A percentile compares a stretch with the other conserved stretches of the same genome.
Conservation (phyloP, 1,140 invertebrate genomes). For the Theocolax elegans region DNA sequence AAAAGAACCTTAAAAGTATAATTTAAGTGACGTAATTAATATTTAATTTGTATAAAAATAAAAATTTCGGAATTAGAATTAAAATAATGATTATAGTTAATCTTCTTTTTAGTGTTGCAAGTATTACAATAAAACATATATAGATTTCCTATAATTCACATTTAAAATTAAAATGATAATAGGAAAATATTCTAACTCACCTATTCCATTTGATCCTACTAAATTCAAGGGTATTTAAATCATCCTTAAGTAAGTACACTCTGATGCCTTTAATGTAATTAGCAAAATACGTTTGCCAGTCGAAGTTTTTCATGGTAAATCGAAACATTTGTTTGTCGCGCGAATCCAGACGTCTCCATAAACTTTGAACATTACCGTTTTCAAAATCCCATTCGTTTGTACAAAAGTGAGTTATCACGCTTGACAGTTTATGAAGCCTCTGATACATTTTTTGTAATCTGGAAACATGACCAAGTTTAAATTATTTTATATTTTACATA, state of each 20-base stretch:
- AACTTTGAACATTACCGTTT: conserved; percentile 71
- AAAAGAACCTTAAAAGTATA: conserved; percentile 65
- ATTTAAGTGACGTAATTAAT: too few species aligned
- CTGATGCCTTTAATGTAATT: conserved; percentile 75
- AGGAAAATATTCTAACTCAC: conserved; percentile 57
- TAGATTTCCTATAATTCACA: too few species aligned
- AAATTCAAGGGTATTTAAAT: conserved; percentile 72
- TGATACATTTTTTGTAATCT: conserved; percentile 78
- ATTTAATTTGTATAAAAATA: too few species aligned
- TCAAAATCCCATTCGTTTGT: conserved; percentile 78
- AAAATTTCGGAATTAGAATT: too few species aligned
- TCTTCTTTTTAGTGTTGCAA: too few species aligned
- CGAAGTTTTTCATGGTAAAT: conserved; percentile 75
- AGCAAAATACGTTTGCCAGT: conserved; percentile 77
- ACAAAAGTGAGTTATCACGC: conserved; percentile 79
- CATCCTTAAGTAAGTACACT: conserved; percentile 79
- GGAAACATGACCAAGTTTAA: neutral
- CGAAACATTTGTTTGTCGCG: conserved; percentile 75
- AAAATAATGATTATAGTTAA: too few species aligned
- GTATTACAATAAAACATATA: too few species aligned
- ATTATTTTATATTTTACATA: too few species aligned
- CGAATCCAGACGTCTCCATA: conserved; percentile 70
- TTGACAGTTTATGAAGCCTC: conserved; percentile 80
- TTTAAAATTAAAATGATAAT: conserved; percentile 23
- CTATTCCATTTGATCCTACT: conserved; percentile 71